A percentile compares a stretch with the other conserved stretches of the same genome.
phyloP scores from a whole-genome alignment of 2,113 vertebrate genomes.

The Terrapene triunguis region DNA sequence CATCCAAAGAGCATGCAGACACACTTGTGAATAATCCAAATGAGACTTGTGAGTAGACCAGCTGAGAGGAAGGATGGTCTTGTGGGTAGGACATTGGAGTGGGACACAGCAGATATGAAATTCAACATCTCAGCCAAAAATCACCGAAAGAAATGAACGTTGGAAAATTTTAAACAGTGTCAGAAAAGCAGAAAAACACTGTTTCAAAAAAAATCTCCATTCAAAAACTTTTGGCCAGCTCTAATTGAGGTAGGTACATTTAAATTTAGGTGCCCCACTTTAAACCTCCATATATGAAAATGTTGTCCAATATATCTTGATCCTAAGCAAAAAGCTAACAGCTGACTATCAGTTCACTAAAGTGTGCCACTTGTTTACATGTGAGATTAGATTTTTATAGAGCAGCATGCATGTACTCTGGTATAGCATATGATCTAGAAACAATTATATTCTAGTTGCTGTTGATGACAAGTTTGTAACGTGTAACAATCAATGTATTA shows the following conservation, averaged over 20 bases:
- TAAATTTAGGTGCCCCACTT: neutral
- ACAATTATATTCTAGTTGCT: neutral
- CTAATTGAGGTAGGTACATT: neutral
- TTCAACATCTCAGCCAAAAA: no score
- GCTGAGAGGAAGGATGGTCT: neutral
- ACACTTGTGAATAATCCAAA: neutral
- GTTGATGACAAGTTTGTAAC: neutral
- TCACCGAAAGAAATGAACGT: no score
- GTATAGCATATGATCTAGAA: neutral
- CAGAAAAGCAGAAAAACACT: no score
- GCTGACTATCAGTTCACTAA: neutral
- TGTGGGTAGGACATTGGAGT: no score
- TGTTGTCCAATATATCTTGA: neutral
- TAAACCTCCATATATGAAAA: neutral
- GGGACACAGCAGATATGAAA: no score
- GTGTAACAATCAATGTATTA: no score
- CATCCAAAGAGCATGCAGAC: neutral
- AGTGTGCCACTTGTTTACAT: neutral
- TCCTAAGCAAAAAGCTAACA: neutral
- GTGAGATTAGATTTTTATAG: neutral
- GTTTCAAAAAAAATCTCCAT: neutral
- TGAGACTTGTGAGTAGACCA: rapidly evolving
- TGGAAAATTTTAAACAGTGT: no score
- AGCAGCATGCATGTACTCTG: neutral
- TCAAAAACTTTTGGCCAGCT: neutral